Base-by-base conservation (phyloP, 1,140 invertebrate species). In the Scylla paramamosain region DNA sequence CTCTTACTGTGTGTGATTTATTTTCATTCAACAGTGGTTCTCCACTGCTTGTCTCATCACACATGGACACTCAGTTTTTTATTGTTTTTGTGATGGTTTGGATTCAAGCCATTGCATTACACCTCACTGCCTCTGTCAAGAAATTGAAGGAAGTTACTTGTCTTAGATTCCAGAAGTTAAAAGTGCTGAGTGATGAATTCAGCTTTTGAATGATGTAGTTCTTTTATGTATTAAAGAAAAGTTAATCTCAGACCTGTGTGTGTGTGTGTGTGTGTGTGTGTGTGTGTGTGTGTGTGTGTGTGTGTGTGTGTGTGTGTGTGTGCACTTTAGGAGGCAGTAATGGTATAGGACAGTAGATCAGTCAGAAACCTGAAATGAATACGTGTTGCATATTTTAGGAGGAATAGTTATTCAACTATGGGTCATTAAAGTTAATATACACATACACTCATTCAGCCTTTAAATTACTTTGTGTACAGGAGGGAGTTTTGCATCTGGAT, bases 401-500 rank as follows among this genome's bases (percentile, higher is more conserved):
- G 28, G 84, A 20, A 88, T 88, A 88, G 86, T 29, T 92, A 82
- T 45, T n/a, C 91, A 92, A n/a, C 82, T 84, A 45, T 92, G 91
- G 77, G 92, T 48, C 46, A 84, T 82, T 29, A 39, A 45, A 84
- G 77, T 82, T 46, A 14, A 28, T 52, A 91, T 84, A 92, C 39
- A 93, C 83, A 93, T 29, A 93, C 92, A 93, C 46, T 93, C 84
- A 93, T 87, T 52, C 92, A 86, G 92, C 39, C 84, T 93, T 88
- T 59, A 87, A 83, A 59, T 93, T 52, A 46, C 89, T 91, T 91
- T 91, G 59, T 91, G 31, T 84, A 93, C 92, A 93, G 92, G 92
- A 84, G 92, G 92, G 92, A 93, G 92, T 93, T 93, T 93, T 88
- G 92, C 92, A 86, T 93, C 82, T 93, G 92, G 92, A 93, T 93